phyloP scores from a whole-genome alignment of 2,888 invertebrate genomes.

The Perizoma affinitatum region DNA sequence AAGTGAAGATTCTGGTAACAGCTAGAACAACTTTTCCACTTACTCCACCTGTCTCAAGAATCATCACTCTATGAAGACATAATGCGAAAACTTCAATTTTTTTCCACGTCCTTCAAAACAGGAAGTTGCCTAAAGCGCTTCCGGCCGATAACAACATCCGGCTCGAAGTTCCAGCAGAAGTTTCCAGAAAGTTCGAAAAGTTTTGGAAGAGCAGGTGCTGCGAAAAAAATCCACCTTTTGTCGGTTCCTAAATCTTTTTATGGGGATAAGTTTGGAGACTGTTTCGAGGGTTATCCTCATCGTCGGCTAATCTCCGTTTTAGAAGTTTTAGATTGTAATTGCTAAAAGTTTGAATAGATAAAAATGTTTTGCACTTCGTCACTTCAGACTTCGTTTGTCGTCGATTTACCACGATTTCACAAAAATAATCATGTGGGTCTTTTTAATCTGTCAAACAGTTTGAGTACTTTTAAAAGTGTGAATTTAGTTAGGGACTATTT shows the following conservation, averaged over 20 bases:
- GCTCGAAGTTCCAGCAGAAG: constrained; percentile 63
- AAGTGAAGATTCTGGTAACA: constrained; percentile 10
- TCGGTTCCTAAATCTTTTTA: constrained; percentile 46
- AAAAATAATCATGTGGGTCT: constrained; percentile 1
- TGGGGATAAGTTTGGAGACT: constrained; percentile 61
- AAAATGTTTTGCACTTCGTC: constrained; percentile 4
- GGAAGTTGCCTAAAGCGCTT: constrained; percentile 82
- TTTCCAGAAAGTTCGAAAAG: constrained; percentile 55
- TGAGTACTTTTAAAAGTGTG: neutral
- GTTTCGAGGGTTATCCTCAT: constrained; percentile 38
- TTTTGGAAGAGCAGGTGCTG: constrained; percentile 72
- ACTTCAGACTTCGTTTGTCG: constrained; percentile 6
- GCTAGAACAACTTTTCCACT: constrained; percentile 38
- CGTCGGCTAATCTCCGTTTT: constrained; percentile 35
- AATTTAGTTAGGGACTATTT: no score
- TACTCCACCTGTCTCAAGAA: constrained; percentile 40
- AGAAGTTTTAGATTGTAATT: constrained; percentile 34
- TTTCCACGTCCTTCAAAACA: constrained; percentile 78
- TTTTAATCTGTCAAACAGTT: neutral
- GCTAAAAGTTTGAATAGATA: constrained; percentile 23
- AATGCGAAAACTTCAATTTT: constrained; percentile 48
- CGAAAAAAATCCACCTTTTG: constrained; percentile 74
- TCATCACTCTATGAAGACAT: constrained; percentile 40
- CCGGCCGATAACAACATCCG: constrained; percentile 84
- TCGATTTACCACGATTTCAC: constrained; percentile 3